These are phyloP conservation scores for Drosophila austrosaltans DNA, from an alignment of 2,888 invertebrate species.

Conservation along the genomic window DNA sequence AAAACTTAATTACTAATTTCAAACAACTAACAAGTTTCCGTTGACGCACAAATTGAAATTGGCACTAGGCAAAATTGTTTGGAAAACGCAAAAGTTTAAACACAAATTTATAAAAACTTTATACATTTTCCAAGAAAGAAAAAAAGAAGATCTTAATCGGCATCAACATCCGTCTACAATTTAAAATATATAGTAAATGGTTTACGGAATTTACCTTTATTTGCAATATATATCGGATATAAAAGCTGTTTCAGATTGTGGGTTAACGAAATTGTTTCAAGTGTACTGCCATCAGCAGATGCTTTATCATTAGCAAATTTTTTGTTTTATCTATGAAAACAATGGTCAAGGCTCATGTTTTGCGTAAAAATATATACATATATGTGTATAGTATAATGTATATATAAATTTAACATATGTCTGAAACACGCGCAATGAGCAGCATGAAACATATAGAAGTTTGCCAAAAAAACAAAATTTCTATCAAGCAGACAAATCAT, in stretches of 20 bases:
- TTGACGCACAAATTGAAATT: slow-evolving; percentile 70
- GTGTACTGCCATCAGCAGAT: slow-evolving; percentile 21
- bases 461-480: slow-evolving; percentile 8
- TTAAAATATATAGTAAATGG: neutral
- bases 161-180: neutral
- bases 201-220: no score
- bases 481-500: slow-evolving; percentile 16
- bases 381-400: slow-evolving; percentile 7
- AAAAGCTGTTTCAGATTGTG: no score
- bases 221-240: no score
- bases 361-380: slow-evolving; percentile 30
- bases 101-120: neutral
- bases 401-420: slow-evolving; percentile 38
- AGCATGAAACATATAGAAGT: slow-evolving; percentile 12
- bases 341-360: slow-evolving; percentile 67
- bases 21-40: slow-evolving; percentile 63
- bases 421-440: slow-evolving; percentile 50
- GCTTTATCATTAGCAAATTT: slow-evolving; percentile 47
- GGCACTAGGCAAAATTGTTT: neutral
- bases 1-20: slow-evolving; percentile 59
- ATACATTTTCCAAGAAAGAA: neutral
- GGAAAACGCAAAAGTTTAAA: neutral
- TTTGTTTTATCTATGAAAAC: slow-evolving; percentile 52
- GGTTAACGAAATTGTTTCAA: neutral
- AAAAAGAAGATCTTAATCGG: neutral